These are phyloP conservation scores for Cheilosia urbana DNA, from an alignment of 2,888 invertebrate genomes.

Conservation along the genomic window DNA sequence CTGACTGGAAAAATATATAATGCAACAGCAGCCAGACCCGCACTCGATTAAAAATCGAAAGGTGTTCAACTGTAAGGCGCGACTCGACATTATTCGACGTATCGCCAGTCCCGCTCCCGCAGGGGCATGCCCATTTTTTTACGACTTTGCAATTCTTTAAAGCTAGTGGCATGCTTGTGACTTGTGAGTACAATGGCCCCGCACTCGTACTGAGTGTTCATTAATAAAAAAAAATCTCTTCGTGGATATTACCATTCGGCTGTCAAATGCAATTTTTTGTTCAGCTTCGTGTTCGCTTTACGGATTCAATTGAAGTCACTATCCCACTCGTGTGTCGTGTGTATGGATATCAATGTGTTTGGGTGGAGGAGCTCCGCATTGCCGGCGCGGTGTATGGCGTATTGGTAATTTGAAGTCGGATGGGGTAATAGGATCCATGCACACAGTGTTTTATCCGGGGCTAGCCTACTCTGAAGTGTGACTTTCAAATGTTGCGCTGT, in stretches of 20 bases:
- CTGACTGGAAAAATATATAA: background rate
- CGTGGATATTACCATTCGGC: slow-evolving; percentile 34
- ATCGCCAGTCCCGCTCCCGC: slow-evolving; percentile 8
- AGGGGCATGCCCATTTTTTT: slow-evolving; percentile 21
- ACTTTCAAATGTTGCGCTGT: slow-evolving; percentile 51
- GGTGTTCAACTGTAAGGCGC: slow-evolving; percentile 37
- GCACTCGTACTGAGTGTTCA: slow-evolving; percentile 15
- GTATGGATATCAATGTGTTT: background rate
- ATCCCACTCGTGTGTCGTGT: slow-evolving; percentile 11
- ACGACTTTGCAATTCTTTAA: slow-evolving; percentile 43
- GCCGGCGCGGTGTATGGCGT: background rate
- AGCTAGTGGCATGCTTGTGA: slow-evolving; percentile 51
- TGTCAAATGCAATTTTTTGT: slow-evolving; percentile 51
- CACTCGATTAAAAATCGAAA: slow-evolving; percentile 59
- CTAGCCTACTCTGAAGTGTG: slow-evolving; percentile 68
- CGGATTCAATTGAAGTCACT: slow-evolving; percentile 46
- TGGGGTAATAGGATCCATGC: slow-evolving; percentile 61
- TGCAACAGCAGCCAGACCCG: slow-evolving; percentile 40
- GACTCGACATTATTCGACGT: slow-evolving; percentile 22
- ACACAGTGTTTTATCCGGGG: slow-evolving; percentile 51
- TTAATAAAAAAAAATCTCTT: slow-evolving; percentile 32
- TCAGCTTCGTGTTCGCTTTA: slow-evolving; percentile 31
- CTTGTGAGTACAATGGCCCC: slow-evolving; percentile 62
- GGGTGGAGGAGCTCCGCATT: background rate
- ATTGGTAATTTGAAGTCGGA: slow-evolving; percentile 68